Evolutionary conservation across 2,797 vertebrate genomes (phyloP).

Genomic region (Protosalanx chinensis): DNA sequence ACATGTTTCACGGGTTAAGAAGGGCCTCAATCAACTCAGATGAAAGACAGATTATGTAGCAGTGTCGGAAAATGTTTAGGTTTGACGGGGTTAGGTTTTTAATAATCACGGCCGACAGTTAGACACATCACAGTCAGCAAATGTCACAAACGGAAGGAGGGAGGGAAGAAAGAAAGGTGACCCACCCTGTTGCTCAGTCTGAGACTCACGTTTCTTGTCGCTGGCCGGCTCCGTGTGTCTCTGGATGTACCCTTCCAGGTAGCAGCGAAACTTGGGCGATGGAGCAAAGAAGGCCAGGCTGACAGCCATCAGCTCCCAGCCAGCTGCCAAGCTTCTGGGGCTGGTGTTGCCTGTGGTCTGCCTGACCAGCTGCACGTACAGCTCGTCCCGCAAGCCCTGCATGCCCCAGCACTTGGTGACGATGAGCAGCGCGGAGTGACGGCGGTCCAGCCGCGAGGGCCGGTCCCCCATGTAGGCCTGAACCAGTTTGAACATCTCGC

Average conservation of each 20-base stretch:
- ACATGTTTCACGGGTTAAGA: conserved; percentile 14
- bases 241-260: conserved; percentile 92
- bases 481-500: conserved; percentile 89
- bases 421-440: conserved; percentile 77
- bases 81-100: too few species aligned
- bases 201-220: conserved; percentile 86
- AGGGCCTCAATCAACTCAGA: background rate
- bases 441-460: conserved; percentile 80
- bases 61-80: too few species aligned
- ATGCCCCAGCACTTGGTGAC: conserved; percentile 89
- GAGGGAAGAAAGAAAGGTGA: conserved; percentile 64
- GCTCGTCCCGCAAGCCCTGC: conserved; percentile 85
- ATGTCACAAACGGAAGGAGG: conserved; percentile 21
- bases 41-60: background rate
- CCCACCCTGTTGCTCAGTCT: conserved; percentile 70
- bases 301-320: conserved; percentile 92
- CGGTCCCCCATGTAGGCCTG: conserved; percentile 92
- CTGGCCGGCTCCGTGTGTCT: conserved; percentile 81
- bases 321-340: conserved; percentile 79
- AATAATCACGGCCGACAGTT: background rate
- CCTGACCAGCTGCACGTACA: conserved; percentile 86
- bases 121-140: background rate
- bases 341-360: conserved; percentile 85
- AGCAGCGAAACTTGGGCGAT: conserved; percentile 89
- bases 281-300: conserved; percentile 89